These are phyloP conservation scores for Erynnis tages DNA, from an alignment of 2,888 invertebrate species.

Conservation along the genomic window DNA sequence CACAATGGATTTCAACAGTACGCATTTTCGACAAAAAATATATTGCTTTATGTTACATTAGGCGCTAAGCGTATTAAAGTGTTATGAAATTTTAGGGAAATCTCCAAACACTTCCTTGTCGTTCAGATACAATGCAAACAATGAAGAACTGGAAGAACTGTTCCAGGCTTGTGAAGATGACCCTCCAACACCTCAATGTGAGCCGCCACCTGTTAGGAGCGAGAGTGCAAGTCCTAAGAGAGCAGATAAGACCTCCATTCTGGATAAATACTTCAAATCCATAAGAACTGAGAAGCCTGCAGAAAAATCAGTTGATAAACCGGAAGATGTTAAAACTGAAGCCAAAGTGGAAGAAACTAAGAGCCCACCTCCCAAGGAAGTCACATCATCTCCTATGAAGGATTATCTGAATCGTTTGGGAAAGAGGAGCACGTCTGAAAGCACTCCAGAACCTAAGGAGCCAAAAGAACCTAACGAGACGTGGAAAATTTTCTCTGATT, in stretches of 20 bases:
- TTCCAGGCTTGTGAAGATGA: slow-evolving; percentile 84
- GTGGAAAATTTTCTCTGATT: slow-evolving; percentile 87
- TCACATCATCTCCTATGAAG: slow-evolving; percentile 77
- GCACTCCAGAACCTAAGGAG: slow-evolving; percentile 64
- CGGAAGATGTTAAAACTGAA: slow-evolving; percentile 45
- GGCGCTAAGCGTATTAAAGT: slow-evolving; percentile 2
- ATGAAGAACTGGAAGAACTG: slow-evolving; percentile 87
- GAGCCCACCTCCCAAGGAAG: slow-evolving; percentile 55
- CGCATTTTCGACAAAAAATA: slow-evolving; percentile 6
- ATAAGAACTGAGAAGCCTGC: slow-evolving; percentile 54
- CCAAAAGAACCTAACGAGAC: slow-evolving; percentile 75
- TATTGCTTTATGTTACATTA: no score
- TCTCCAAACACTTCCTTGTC: slow-evolving; percentile 76
- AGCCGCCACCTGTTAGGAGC: slow-evolving; percentile 58
- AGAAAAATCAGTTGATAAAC: slow-evolving; percentile 62
- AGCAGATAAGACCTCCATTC: slow-evolving; percentile 68
- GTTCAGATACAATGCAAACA: slow-evolving; percentile 89
- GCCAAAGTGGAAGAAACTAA: slow-evolving; percentile 47
- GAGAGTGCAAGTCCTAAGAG: slow-evolving; percentile 71
- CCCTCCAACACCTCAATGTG: slow-evolving; percentile 70
- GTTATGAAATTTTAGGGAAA: slow-evolving; percentile 52
- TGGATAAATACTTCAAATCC: slow-evolving; percentile 78
- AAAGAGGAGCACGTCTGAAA: slow-evolving; percentile 84
- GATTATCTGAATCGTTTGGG: slow-evolving; percentile 81
- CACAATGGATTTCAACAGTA: slow-evolving; percentile 8